Base-by-base conservation (phyloP, 2,888 invertebrate genomes). In the Coenonympha glycerion region DNA sequence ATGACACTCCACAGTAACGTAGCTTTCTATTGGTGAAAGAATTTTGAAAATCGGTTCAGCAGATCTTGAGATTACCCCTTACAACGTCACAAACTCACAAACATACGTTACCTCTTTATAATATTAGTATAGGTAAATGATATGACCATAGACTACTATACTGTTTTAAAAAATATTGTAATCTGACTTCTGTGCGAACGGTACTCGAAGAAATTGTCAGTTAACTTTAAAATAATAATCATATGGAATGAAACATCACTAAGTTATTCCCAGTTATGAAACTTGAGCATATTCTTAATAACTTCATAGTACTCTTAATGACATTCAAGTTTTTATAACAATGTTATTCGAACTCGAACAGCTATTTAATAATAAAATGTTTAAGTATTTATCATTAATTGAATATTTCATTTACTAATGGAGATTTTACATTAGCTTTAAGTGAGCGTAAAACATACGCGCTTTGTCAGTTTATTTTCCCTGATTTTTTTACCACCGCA, bases 151-250 rank as follows among this genome's bases (percentile, higher is more conserved):
- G n/a, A n/a, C n/a, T n/a, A n/a, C n/a, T n/a, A n/a, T n/a, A n/a
- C n/a, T n/a, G n/a, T n/a, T n/a, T n/a, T n/a, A n/a, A n/a, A n/a
- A n/a, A n/a, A n/a, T n/a, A n/a, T n/a, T n/a, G n/a, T n/a, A n/a
- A n/a, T n/a, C n/a, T n/a, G n/a, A n/a, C 40, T 30, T 44, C 28
- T 51, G 9, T 49, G 47, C 52, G 42, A 56, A 36, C 52, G 42
- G 56, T 52, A 60, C 41, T 53, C 55, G 56, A 62, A 56, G 54
- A 55, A 63, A 64, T 60, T 62, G 63, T 60, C 62, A 60, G 47
- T 40, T 22, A 15, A 30, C 47, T 26, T 49, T 19, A 44, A 33
- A 40, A 24, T 26, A 24, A 13, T n/a, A 44, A 37, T 21, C 28
- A 36, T 45, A 45, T 46, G 52, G 45, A 52, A 48, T 48, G 51